These are phyloP conservation scores for Rhineura floridana DNA, from an alignment of 2,113 vertebrate genomes.

Conservation along the genomic window DNA sequence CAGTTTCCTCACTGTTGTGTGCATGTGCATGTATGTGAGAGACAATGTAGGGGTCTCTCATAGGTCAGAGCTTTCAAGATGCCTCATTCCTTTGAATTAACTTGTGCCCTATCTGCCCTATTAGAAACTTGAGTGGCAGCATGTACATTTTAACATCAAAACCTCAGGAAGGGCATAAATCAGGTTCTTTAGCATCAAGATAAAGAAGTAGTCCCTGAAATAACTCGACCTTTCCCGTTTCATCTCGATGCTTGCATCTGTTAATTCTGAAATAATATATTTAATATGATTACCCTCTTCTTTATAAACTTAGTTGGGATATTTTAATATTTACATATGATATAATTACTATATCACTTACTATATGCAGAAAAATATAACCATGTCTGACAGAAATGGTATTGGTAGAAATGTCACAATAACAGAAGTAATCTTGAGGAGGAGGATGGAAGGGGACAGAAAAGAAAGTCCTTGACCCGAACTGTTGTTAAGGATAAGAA, in stretches of 20 bases:
- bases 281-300: conserved; percentile 65
- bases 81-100: no score
- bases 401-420: conserved; percentile 30
- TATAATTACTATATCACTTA: conserved; percentile 69
- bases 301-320: conserved; percentile 57
- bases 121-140: not conserved
- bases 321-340: conserved; percentile 67
- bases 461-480: conserved; percentile 16
- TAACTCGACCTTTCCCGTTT: conserved; percentile 70
- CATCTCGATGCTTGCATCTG: conserved; percentile 73
- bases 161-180: not conserved
- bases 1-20: not conserved
- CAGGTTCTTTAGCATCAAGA: conserved; percentile 14
- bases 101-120: not conserved
- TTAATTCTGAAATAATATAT: conserved; percentile 78
- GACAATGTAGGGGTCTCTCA: no score
- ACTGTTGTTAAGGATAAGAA: conserved; percentile 18
- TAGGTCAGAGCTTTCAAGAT: not conserved
- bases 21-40: no score
- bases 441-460: not conserved
- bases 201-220: conserved; percentile 41
- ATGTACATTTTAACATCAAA: fast-evolving
- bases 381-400: conserved; percentile 40
- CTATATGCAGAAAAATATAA: conserved; percentile 54
- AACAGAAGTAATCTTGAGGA: conserved; percentile 32